Conservation (phyloP, 2,797 vertebrate genomes). For the Loriculus beryllinus region DNA sequence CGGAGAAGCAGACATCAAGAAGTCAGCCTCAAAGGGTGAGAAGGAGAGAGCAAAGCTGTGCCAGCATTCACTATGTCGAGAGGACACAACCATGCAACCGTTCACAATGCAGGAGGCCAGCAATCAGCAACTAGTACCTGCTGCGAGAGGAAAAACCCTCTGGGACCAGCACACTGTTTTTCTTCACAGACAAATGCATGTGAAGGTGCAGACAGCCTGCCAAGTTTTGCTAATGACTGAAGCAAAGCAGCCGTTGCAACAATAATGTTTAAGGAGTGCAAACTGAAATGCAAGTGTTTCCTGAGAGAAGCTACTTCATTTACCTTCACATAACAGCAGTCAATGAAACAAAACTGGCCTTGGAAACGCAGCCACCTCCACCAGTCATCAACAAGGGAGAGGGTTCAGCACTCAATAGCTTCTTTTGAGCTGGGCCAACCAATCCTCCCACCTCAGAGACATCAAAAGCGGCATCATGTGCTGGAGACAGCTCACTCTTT, state of each 20-base stretch:
- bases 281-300: neutral
- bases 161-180: neutral
- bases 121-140: neutral
- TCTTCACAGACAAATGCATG: neutral
- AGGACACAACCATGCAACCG: rapidly evolving
- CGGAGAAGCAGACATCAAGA: neutral
- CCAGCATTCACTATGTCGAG: neutral
- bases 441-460: neutral
- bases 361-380: neutral
- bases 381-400: neutral
- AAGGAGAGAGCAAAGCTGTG: neutral
- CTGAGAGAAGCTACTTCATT: neutral
- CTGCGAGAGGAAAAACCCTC: neutral
- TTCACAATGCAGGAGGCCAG: neutral
- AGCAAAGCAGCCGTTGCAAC: neutral
- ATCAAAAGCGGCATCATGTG: neutral
- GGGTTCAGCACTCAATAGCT: neutral
- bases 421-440: neutral
- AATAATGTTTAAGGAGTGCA: neutral
- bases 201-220: rapidly evolving
- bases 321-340: neutral
- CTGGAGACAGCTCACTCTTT: neutral
- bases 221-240: neutral
- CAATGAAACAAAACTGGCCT: neutral
- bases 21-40: neutral